Percentiles rank a stretch among this genome's conserved stretches.
Conservation (phyloP, 2,888 invertebrate species). For the Lasioglossum morio region DNA sequence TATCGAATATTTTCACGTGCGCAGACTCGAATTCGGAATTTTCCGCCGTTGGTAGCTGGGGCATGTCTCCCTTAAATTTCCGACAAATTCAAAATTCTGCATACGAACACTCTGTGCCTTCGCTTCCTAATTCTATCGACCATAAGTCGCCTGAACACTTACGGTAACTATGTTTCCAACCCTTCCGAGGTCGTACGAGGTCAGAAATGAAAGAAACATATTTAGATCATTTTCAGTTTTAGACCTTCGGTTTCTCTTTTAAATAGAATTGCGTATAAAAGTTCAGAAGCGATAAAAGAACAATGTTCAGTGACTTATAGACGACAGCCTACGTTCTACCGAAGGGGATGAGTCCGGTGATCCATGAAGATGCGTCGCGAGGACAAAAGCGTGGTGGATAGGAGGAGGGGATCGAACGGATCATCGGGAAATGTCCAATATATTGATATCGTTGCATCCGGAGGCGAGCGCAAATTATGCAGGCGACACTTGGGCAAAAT, state of each 20-base stretch:
- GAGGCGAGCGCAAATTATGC: slow-evolving; percentile 51
- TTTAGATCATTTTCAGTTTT: too few relatives aligned
- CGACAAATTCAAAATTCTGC: not conserved
- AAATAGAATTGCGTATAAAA: too few relatives aligned
- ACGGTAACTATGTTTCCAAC: not conserved
- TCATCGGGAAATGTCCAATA: slow-evolving; percentile 40
- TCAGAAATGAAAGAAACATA: too few relatives aligned
- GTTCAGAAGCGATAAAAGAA: not conserved
- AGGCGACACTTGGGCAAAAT: not conserved
- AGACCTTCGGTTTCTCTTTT: too few relatives aligned
- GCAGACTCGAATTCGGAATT: not conserved
- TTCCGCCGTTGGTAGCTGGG: slow-evolving; percentile 27
- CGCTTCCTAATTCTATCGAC: not conserved
- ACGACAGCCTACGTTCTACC: not conserved
- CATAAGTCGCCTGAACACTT: not conserved
- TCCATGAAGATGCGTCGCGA: not conserved
- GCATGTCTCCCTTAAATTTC: slow-evolving; percentile 19
- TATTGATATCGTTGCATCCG: slow-evolving; percentile 47
- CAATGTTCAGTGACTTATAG: not conserved
- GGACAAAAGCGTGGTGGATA: not conserved
- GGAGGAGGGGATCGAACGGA: not conserved
- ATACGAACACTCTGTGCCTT: slow-evolving; percentile 24
- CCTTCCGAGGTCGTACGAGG: too few relatives aligned
- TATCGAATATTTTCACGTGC: not conserved
- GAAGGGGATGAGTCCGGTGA: too few relatives aligned